These are phyloP conservation scores for Andrena haemorrhoa DNA, from an alignment of 2,888 invertebrate species.

Conservation along the genomic window DNA sequence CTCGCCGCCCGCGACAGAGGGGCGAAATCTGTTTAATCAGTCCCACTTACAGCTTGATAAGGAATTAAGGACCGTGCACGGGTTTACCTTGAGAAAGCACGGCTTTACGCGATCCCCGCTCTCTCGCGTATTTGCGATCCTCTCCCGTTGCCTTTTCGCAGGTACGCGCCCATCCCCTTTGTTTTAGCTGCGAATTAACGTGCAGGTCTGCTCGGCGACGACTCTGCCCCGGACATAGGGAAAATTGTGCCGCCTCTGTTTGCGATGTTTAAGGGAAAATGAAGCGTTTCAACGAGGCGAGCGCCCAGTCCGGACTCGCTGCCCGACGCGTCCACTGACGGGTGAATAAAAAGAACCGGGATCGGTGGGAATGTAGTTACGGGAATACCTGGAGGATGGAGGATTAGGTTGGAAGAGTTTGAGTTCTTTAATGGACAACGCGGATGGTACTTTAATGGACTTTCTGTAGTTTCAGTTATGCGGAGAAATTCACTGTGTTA, in stretches of 20 bases:
- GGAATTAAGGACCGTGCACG: constrained; percentile 58
- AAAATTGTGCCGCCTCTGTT: neutral
- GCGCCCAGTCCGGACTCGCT: neutral
- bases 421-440: no score
- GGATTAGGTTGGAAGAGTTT: no score
- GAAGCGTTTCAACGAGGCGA: neutral
- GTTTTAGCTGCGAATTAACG: constrained; percentile 32
- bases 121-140: constrained; percentile 43
- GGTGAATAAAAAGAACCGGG: no score
- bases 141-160: constrained; percentile 15
- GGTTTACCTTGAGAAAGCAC: constrained; percentile 24
- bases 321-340: neutral
- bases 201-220: neutral
- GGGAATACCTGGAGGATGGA: neutral
- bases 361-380: no score
- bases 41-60: constrained; percentile 67
- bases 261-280: neutral
- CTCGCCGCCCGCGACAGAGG: constrained; percentile 39
- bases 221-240: neutral
- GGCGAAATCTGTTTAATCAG: constrained; percentile 71
- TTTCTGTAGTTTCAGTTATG: no score
- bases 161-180: constrained; percentile 1
- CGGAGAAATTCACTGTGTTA: no score
- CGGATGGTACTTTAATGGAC: no score
- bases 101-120: constrained; percentile 17